Evolutionary conservation across 2,888 invertebrate species (phyloP).

Genomic region (Steromphala cineraria): DNA sequence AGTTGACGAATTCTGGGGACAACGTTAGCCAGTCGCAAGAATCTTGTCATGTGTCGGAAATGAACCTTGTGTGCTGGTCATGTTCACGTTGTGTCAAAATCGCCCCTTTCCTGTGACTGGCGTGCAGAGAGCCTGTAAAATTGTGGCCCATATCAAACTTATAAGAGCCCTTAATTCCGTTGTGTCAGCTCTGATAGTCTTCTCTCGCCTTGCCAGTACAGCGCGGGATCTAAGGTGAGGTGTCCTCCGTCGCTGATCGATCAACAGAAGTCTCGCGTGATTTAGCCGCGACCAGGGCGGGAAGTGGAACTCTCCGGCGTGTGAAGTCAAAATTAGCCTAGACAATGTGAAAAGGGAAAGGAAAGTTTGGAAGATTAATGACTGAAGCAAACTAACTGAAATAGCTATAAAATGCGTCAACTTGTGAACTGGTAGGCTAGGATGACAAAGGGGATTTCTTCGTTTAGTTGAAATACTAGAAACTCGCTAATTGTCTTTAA

Average conservation of each 20-base stretch:
- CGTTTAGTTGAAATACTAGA: conserved; percentile 9
- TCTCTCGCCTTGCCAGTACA: conserved; percentile 8
- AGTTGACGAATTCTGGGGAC: too few species aligned
- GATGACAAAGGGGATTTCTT: conserved; percentile 8
- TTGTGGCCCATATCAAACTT: conserved; percentile 14
- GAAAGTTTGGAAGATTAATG: conserved; percentile 18
- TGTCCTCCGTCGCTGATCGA: conserved; percentile 11
- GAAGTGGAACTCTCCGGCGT: conserved; percentile 19
- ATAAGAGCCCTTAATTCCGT: conserved; percentile 13
- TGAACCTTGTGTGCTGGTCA: neutral
- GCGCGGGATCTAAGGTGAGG: conserved; percentile 8
- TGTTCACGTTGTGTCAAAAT: neutral
- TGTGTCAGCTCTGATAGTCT: neutral
- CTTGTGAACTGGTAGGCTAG: neutral
- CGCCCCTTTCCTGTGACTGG: conserved; percentile 7
- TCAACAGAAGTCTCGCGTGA: conserved; percentile 15
- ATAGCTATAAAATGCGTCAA: conserved; percentile 21
- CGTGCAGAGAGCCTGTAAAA: conserved; percentile 7
- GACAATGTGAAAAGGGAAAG: conserved; percentile 21
- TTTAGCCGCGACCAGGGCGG: conserved; percentile 14
- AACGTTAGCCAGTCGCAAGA: too few species aligned
- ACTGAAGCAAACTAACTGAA: conserved; percentile 19
- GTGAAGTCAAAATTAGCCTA: conserved; percentile 19
- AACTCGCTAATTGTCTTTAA: conserved; percentile 11
- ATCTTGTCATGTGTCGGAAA: conserved; percentile 4